A percentile compares a stretch with the other conserved stretches of the same genome.
Evolutionary conservation across 2,888 invertebrate species (phyloP).

Genomic region (Hyposoter didymator): DNA sequence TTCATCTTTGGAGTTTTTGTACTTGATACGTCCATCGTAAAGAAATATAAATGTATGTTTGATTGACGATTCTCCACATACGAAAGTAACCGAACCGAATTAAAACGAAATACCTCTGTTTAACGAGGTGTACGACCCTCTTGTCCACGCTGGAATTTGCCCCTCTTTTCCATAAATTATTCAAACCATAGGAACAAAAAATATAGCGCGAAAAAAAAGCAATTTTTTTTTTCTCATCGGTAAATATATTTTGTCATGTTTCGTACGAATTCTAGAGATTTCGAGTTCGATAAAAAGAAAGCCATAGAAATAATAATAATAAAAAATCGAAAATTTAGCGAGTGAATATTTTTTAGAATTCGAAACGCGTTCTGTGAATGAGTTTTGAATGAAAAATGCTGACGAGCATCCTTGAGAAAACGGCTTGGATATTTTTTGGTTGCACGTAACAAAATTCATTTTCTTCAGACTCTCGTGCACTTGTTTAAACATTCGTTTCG

Average conservation of each 20-base stretch:
- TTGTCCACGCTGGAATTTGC: not conserved
- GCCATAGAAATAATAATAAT: too few relatives aligned
- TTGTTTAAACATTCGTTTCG: not conserved
- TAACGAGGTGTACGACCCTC: constrained; percentile 26
- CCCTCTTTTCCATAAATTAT: constrained; percentile 6
- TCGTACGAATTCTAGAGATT: too few relatives aligned
- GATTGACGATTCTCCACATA: constrained; percentile 5
- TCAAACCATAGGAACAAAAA: not conserved
- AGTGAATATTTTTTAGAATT: not conserved
- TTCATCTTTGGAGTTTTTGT: not conserved
- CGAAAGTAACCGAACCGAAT: constrained; percentile 39
- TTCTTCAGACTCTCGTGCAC: not conserved
- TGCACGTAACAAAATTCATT: not conserved
- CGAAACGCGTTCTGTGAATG: not conserved
- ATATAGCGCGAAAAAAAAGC: not conserved
- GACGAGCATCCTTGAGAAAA: not conserved
- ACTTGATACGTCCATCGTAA: not conserved
- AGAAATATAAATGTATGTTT: not conserved
- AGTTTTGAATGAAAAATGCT: not conserved
- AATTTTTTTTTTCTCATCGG: not conserved
- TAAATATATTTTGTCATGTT: too few relatives aligned
- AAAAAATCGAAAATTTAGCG: not conserved
- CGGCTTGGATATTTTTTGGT: not conserved
- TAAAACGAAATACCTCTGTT: constrained; percentile 45
- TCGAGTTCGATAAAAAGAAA: too few relatives aligned